phyloP scores from a whole-genome alignment of 2,888 invertebrate genomes.

The Mongoloraphidia duomilia region DNA sequence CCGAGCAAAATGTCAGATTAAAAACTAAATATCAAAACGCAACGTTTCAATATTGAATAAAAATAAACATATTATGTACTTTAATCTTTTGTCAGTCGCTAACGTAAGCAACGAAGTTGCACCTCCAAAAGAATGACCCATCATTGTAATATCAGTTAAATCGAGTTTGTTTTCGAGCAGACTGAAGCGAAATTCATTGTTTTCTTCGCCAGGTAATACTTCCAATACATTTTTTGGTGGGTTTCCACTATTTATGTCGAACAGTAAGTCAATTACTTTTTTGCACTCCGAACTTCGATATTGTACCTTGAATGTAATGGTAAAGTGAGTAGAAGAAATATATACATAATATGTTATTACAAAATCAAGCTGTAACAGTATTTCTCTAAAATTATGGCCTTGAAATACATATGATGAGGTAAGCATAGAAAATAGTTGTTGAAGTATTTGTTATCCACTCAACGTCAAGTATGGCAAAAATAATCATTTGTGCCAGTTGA shows the following conservation, averaged over 20 bases:
- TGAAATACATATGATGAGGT: no score
- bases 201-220: constrained; percentile 16
- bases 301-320: constrained; percentile 27
- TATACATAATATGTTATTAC: background rate
- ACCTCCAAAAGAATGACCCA: constrained; percentile 54
- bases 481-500: no score
- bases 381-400: no score
- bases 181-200: constrained; percentile 18
- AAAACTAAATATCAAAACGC: background rate
- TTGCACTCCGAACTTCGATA: constrained; percentile 35
- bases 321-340: background rate
- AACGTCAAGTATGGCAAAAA: no score
- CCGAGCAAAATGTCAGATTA: background rate
- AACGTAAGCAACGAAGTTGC: constrained; percentile 41
- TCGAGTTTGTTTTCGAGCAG: constrained; percentile 30
- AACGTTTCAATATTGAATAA: no score
- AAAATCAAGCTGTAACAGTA: no score
- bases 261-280: constrained; percentile 33
- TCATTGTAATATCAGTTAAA: constrained; percentile 30
- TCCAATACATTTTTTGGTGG: constrained; percentile 33
- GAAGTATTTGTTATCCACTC: no score
- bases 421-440: no score
- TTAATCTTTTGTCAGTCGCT: constrained; percentile 35
- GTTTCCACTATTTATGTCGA: constrained; percentile 32
- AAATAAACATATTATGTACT: constrained; percentile 24